Conservation (phyloP, 2,888 invertebrate species). For the Anthophora plumipes region DNA sequence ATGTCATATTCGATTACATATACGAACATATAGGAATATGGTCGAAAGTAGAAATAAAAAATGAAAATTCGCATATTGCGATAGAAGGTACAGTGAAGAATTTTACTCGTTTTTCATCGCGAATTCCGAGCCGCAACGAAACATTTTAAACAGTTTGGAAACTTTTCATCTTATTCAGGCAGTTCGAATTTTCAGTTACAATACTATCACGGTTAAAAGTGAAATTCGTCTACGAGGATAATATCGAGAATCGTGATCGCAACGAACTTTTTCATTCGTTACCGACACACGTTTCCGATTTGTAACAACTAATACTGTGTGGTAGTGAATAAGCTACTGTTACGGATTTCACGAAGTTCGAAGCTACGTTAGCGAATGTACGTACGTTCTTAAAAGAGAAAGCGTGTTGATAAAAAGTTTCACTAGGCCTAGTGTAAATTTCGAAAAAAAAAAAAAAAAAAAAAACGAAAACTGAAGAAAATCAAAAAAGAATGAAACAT, state of each 20-base stretch:
- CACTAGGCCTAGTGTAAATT: no score
- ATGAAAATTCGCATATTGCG: no score
- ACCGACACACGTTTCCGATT: neutral
- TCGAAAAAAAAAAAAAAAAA: neutral
- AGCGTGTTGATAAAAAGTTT: neutral
- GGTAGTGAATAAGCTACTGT: slow-evolving; percentile 16
- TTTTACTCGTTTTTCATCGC: no score
- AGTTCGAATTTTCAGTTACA: slow-evolving; percentile 1
- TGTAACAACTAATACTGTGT: slow-evolving; percentile 27
- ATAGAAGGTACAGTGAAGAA: no score
- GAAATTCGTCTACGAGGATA: neutral
- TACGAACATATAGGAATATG: no score
- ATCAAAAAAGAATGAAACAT: neutral
- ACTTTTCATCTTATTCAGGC: neutral
- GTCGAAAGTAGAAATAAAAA: no score
- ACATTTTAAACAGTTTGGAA: no score
- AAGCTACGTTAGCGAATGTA: neutral
- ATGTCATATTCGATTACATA: no score
- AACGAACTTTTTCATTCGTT: neutral
- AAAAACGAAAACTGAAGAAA: neutral
- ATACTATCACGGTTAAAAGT: neutral
- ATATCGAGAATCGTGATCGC: neutral
- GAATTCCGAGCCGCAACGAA: no score
- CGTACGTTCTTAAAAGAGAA: neutral
- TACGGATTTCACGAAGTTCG: slow-evolving; percentile 25